These are phyloP conservation scores for Liposcelis brunnea DNA, from an alignment of 2,888 invertebrate genomes.

Conservation along the genomic window DNA sequence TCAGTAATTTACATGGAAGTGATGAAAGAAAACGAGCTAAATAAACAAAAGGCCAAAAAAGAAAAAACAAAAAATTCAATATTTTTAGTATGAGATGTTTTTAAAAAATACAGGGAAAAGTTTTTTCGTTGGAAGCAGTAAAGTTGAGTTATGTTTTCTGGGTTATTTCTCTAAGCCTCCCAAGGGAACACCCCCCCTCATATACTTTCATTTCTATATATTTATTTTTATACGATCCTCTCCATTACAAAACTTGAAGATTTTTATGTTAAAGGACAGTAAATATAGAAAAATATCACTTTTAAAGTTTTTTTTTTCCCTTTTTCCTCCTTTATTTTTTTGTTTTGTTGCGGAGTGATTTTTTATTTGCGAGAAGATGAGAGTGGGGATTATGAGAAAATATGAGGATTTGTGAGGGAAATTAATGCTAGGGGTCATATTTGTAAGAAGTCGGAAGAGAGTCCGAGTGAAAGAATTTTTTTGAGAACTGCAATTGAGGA, in stretches of 20 bases:
- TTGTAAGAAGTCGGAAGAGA: too few species aligned
- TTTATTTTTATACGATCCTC: slow-evolving; percentile 6
- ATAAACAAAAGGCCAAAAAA: slow-evolving; percentile 8
- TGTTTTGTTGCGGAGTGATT: neutral
- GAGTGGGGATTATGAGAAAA: too few species aligned
- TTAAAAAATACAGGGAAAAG: slow-evolving; percentile 4
- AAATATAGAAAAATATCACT: slow-evolving; percentile 8
- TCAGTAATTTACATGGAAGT: slow-evolving; percentile 2
- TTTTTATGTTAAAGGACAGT: slow-evolving; percentile 8
- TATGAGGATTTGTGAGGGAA: too few species aligned
- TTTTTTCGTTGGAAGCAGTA: neutral
- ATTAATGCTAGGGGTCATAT: too few species aligned
- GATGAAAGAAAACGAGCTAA: slow-evolving; percentile 4
- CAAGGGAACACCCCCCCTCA: slow-evolving; percentile 1
- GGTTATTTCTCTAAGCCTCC: neutral
- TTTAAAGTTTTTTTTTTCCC: neutral
- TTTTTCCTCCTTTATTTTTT: neutral
- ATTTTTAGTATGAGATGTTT: slow-evolving; percentile 6
- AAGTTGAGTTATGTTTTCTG: slow-evolving; percentile 6
- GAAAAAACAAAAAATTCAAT: slow-evolving; percentile 5
- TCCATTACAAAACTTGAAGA: slow-evolving; percentile 7
- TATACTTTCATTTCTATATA: slow-evolving; percentile 9
- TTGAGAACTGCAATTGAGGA: too few species aligned
- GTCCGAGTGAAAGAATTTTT: too few species aligned
- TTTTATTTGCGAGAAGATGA: neutral